Evolutionary conservation across 1,140 invertebrate species (phyloP).

Genomic region (Liolophura sinensis): DNA sequence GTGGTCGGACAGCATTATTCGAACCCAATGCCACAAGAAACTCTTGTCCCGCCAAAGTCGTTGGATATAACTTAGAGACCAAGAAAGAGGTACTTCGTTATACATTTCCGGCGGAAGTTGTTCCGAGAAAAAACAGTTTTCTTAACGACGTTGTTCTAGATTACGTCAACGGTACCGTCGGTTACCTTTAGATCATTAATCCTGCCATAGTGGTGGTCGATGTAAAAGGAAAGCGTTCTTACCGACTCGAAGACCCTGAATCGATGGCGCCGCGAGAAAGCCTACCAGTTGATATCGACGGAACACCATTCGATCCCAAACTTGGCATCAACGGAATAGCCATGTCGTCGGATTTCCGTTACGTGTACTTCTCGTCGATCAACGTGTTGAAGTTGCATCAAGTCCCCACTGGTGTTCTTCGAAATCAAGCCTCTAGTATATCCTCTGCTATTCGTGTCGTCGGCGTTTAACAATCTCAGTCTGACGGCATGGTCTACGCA

Average conservation of each 20-base stretch:
- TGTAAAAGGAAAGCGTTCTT: constrained; percentile 12
- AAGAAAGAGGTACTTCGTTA: constrained; percentile 12
- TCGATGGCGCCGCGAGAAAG: constrained; percentile 12
- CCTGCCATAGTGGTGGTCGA: constrained; percentile 27
- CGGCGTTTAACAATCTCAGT: constrained; percentile 18
- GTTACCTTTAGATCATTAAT: constrained; percentile 32
- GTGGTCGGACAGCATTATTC: constrained; percentile 18
- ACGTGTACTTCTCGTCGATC: constrained; percentile 25
- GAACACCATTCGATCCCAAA: too few relatives aligned
- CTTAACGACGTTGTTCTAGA: constrained; percentile 40
- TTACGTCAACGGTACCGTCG: constrained; percentile 23
- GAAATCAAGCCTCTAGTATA: constrained; percentile 5
- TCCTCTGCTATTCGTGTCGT: not conserved
- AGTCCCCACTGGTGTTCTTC: constrained; percentile 24
- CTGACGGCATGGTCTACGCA: constrained; percentile 25
- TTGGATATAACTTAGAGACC: constrained; percentile 22
- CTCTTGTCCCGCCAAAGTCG: constrained; percentile 31
- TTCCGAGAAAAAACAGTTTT: constrained; percentile 19
- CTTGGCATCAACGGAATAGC: constrained; percentile 25
- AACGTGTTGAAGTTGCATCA: constrained; percentile 18
- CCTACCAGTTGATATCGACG: too few relatives aligned
- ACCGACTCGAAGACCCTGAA: constrained; percentile 19
- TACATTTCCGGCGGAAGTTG: constrained; percentile 26
- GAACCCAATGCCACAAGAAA: constrained; percentile 8
- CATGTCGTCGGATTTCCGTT: constrained; percentile 23